Percentiles rank a stretch among this genome's conserved stretches.
phyloP scores from a whole-genome alignment of 2,888 invertebrate genomes.

The Andrena bicolor region DNA sequence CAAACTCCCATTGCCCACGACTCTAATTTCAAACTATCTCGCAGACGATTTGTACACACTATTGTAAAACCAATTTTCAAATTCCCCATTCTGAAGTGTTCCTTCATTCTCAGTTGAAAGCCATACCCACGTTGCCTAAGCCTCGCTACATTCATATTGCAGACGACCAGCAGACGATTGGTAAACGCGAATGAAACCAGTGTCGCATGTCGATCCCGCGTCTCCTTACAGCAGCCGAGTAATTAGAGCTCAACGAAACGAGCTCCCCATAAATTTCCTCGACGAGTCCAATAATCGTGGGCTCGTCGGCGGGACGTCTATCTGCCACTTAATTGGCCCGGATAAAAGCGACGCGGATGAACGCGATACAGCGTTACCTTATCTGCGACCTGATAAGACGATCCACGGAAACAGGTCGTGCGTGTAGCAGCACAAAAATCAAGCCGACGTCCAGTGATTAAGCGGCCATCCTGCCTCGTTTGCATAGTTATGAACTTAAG shows the following conservation, averaged over 20 bases:
- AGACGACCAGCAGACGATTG: background rate
- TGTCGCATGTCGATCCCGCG: background rate
- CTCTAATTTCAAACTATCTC: too few species aligned
- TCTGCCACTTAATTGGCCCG: conserved; percentile 7
- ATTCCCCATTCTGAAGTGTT: too few species aligned
- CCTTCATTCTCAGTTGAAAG: too few species aligned
- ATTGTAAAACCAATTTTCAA: too few species aligned
- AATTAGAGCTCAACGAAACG: conserved; percentile 35
- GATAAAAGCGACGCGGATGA: background rate
- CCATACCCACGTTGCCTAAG: too few species aligned
- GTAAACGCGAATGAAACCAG: background rate
- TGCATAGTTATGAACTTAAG: too few species aligned
- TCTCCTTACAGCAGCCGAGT: background rate
- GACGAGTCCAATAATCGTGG: conserved; percentile 5
- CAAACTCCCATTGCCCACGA: too few species aligned
- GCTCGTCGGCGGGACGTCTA: background rate
- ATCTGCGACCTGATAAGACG: conserved; percentile 14
- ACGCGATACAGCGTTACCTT: background rate
- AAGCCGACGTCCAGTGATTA: conserved; percentile 5
- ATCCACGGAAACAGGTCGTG: conserved; percentile 17
- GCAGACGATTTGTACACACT: too few species aligned
- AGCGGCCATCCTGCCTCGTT: conserved; percentile 20
- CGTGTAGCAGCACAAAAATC: background rate
- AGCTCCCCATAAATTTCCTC: conserved; percentile 29
- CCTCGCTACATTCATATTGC: too few species aligned